phyloP scores from a whole-genome alignment of 2,797 vertebrate genomes.

The Dicrostonyx torquatus region DNA sequence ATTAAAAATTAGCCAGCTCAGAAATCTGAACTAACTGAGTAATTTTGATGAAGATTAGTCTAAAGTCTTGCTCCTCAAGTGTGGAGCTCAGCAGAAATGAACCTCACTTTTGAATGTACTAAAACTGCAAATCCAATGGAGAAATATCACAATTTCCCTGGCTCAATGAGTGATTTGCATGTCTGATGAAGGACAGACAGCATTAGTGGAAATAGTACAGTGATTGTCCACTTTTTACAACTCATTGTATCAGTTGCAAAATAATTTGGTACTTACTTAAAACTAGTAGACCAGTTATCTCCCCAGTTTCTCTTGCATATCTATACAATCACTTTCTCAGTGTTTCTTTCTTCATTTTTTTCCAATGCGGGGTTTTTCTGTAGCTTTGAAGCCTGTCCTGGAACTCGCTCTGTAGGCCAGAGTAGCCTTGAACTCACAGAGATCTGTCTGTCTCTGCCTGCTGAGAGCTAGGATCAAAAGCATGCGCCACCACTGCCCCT shows the following conservation, averaged over 20 bases:
- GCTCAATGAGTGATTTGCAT: not conserved
- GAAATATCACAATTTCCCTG: not conserved
- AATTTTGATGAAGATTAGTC: not conserved
- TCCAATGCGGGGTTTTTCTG: too few species aligned
- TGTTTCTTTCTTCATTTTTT: not conserved
- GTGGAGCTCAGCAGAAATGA: not conserved
- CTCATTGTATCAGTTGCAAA: not conserved
- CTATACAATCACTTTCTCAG: not conserved
- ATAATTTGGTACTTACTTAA: not conserved
- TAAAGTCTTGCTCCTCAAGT: not conserved
- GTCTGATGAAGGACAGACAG: not conserved
- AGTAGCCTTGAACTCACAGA: too few species aligned
- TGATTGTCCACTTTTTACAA: not conserved
- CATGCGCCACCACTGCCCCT: too few species aligned
- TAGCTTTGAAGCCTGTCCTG: too few species aligned
- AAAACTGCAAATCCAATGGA: not conserved
- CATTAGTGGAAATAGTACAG: not conserved
- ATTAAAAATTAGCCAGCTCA: not conserved
- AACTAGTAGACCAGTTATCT: not conserved
- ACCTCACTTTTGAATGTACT: not conserved
- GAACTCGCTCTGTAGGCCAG: too few species aligned
- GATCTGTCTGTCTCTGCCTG: too few species aligned
- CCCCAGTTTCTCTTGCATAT: not conserved
- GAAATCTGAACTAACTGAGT: not conserved
- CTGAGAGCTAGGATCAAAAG: too few species aligned